Percentiles rank a stretch among this genome's conserved stretches.
Conservation (phyloP, 2,113 vertebrate species). For the Gasterosteus aculeatus region DNA sequence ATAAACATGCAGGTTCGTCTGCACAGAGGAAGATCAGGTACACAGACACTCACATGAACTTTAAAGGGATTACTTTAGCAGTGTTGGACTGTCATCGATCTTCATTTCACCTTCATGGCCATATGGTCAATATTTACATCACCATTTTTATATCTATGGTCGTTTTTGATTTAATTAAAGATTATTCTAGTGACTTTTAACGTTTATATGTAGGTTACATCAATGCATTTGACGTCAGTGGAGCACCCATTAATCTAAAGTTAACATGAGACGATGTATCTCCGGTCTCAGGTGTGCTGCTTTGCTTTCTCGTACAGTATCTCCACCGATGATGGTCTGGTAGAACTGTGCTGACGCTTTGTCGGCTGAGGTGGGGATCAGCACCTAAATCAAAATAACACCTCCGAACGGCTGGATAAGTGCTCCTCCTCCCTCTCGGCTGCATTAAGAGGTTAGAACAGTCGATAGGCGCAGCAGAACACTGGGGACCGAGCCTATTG, state of each 20-base stretch:
- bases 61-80: neutral
- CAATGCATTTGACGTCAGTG: neutral
- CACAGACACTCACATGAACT: neutral
- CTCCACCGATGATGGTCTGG: slow-evolving; percentile 10
- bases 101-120: neutral
- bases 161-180: neutral
- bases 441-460: slow-evolving; percentile 79
- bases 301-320: slow-evolving; percentile 7
- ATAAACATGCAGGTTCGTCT: neutral
- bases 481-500: slow-evolving; percentile 71
- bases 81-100: neutral
- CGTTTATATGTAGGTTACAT: neutral
- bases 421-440: slow-evolving; percentile 75
- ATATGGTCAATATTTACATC: neutral
- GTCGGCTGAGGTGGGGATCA: slow-evolving; percentile 26
- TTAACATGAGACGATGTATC: neutral
- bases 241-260: neutral
- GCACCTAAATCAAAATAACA: slow-evolving; percentile 64
- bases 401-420: slow-evolving; percentile 77
- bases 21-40: neutral
- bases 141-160: neutral
- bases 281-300: neutral
- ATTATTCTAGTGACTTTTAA: neutral
- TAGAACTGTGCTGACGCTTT: slow-evolving; percentile 13
- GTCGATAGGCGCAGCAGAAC: slow-evolving; percentile 73